Conservation (phyloP, 2,888 invertebrate species). For the Piscicola geometra region DNA sequence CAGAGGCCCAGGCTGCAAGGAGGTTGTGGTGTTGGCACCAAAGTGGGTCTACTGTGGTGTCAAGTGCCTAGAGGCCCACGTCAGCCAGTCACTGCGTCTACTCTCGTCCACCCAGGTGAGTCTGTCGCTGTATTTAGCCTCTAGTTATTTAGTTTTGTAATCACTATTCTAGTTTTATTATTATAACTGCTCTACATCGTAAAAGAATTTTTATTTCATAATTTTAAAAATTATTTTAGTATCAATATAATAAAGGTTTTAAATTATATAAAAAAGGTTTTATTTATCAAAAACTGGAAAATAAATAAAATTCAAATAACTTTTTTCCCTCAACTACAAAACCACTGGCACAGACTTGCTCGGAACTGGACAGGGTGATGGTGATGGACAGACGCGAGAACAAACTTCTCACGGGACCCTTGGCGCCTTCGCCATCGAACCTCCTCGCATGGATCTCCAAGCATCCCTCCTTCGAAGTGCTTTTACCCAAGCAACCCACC, state of each 20-base stretch:
- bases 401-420: slow-evolving; percentile 66
- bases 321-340: too few species aligned
- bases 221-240: too few species aligned
- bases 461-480: slow-evolving; percentile 81
- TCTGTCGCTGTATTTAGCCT: too few species aligned
- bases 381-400: neutral
- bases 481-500: slow-evolving; percentile 54
- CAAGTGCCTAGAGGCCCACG: slow-evolving; percentile 77
- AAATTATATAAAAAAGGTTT: too few species aligned
- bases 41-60: slow-evolving; percentile 77
- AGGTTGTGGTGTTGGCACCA: neutral
- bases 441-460: slow-evolving; percentile 77
- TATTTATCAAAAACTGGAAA: too few species aligned
- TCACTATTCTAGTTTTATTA: too few species aligned
- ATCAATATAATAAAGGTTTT: too few species aligned
- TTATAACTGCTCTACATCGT: too few species aligned
- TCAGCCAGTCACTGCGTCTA: slow-evolving; percentile 62
- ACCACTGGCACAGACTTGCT: neutral
- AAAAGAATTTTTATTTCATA: too few species aligned
- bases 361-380: neutral
- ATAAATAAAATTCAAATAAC: too few species aligned
- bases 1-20: slow-evolving; percentile 9
- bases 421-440: slow-evolving; percentile 75
- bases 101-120: slow-evolving; percentile 45
- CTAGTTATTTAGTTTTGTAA: too few species aligned